phyloP scores from a whole-genome alignment of 1,140 invertebrate species.

The Brachystomella parvula region DNA sequence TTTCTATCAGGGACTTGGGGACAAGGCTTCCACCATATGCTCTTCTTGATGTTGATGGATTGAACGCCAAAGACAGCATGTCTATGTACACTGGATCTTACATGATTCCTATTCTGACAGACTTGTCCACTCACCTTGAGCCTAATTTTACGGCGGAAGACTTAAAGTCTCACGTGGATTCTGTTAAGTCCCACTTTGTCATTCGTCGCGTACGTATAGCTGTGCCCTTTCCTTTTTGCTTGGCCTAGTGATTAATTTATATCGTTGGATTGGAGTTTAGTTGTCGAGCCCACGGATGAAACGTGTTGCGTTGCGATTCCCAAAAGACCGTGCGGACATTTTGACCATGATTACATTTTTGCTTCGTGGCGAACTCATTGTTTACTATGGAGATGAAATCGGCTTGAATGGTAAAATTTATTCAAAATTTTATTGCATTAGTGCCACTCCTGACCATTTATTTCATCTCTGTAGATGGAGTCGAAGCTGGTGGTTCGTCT shows the following conservation, averaged over 20 bases:
- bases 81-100: neutral
- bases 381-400: slow-evolving; percentile 53
- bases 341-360: slow-evolving; percentile 17
- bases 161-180: neutral
- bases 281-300: slow-evolving; percentile 20
- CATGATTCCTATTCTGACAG: slow-evolving; percentile 2
- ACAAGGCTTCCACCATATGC: slow-evolving; percentile 4
- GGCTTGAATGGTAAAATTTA: slow-evolving; percentile 35
- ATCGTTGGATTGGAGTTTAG: slow-evolving; percentile 7
- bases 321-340: slow-evolving; percentile 15
- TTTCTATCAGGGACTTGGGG: neutral
- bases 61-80: neutral
- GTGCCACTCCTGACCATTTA: neutral
- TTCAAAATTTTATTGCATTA: slow-evolving; percentile 12
- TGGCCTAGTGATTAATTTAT: neutral
- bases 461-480: neutral
- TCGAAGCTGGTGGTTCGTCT: neutral
- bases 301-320: slow-evolving; percentile 1
- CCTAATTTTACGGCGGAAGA: slow-evolving; percentile 12
- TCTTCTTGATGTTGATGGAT: slow-evolving; percentile 10
- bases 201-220: neutral
- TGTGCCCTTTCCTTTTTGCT: neutral
- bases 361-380: slow-evolving; percentile 46
- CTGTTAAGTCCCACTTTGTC: slow-evolving; percentile 3
- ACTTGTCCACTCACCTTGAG: neutral